Evolutionary conservation across 2,113 vertebrate genomes (phyloP).

Genomic region (Rhea pennata): DNA sequence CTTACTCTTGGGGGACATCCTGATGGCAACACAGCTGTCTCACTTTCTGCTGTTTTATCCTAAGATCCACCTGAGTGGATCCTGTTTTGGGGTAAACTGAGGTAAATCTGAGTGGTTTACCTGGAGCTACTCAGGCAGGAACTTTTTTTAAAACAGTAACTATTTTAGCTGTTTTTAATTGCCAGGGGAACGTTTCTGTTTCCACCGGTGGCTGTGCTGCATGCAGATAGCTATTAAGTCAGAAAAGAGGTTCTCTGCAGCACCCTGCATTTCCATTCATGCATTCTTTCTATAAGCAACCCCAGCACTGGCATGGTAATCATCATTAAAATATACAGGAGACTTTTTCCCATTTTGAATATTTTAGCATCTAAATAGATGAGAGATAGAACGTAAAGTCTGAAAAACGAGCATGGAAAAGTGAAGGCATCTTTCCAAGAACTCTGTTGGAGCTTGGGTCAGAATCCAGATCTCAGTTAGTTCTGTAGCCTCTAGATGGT

Average conservation of each 20-base stretch:
- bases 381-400: not conserved
- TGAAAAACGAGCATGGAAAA: not conserved
- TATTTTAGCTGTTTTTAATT: accelerated
- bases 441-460: not conserved
- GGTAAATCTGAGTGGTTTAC: too few relatives aligned
- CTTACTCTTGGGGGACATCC: not conserved
- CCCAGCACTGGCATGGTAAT: not conserved
- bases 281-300: not conserved
- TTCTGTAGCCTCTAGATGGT: not conserved
- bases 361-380: not conserved
- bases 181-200: not conserved
- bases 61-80: not conserved
- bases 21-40: not conserved
- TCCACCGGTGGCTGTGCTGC: not conserved
- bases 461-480: not conserved
- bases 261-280: conserved; percentile 14
- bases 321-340: not conserved
- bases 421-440: not conserved
- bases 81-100: too few relatives aligned
- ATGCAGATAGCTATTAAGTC: conserved; percentile 17
- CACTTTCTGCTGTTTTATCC: not conserved
- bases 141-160: not conserved
- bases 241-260: not conserved
- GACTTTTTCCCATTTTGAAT: not conserved
- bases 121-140: not conserved